phyloP scores from a whole-genome alignment of 2,888 invertebrate species.

The Campaea margaritaria region DNA sequence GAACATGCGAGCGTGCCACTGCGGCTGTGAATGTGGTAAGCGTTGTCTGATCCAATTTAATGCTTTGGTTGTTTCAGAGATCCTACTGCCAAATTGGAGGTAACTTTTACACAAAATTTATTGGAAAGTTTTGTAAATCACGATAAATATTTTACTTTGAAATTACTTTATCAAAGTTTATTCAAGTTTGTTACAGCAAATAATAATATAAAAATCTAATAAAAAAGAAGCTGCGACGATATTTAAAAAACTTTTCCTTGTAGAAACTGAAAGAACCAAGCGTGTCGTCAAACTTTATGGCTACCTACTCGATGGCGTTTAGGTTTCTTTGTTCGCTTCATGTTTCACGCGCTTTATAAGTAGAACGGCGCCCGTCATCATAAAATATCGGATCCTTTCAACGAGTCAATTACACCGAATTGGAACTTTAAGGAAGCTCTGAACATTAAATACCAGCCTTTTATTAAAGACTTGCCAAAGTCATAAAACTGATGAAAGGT shows the following conservation, averaged over 20 bases:
- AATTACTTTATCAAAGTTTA: too few relatives aligned
- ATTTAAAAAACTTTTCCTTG: constrained; percentile 44
- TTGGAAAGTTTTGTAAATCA: background rate
- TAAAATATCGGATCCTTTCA: constrained; percentile 19
- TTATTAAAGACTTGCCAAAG: constrained; percentile 20
- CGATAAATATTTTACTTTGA: too few relatives aligned
- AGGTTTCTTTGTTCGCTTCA: constrained; percentile 18
- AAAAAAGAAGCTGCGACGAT: constrained; percentile 42
- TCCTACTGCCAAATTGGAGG: constrained; percentile 21
- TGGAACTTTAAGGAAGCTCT: constrained; percentile 17
- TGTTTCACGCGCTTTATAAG: constrained; percentile 9
- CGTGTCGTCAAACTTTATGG: constrained; percentile 19
- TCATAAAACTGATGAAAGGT: constrained; percentile 27
- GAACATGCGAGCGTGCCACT: constrained; percentile 29
- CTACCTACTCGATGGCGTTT: constrained; percentile 1
- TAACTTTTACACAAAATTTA: background rate
- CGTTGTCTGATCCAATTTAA: constrained; percentile 38
- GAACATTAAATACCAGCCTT: constrained; percentile 10
- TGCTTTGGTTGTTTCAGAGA: constrained; percentile 34
- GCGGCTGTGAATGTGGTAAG: constrained; percentile 17
- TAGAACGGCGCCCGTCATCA: constrained; percentile 5
- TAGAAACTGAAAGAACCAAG: constrained; percentile 34
- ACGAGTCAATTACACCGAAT: constrained; percentile 20
- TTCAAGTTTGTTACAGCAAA: constrained; percentile 3
- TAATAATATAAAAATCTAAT: constrained; percentile 40